Base-by-base conservation (phyloP, 1,140 invertebrate genomes). In the Phymastichus coffea region DNA sequence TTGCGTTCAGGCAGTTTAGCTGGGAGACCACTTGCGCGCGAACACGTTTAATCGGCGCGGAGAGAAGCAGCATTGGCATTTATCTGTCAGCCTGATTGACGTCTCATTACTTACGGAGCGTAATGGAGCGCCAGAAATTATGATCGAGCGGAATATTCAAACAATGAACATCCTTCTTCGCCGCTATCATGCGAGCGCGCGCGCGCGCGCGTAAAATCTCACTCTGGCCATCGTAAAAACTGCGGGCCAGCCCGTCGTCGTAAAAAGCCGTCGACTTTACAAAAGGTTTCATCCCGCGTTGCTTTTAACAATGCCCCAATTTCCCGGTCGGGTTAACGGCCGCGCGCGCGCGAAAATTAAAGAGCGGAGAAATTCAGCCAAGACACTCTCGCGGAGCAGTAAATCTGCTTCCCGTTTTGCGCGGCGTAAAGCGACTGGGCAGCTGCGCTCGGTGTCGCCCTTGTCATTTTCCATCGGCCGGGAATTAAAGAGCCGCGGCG, bases 331-430 rank as follows among this genome's bases (percentile, higher is more conserved):
- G 35, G 35, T 8, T 37, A 48, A 48, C 17, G 46, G 7, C 25
- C 14, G 12, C 25, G 19, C 33, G 12, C 12, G 43, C 12, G 20
- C 35, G 30, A 61, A 61, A 43, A 61, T 48, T 48, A 49, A 61
- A 55, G 35, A 48, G 37, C 44, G 46, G 23, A n/a, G 12, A 19
- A 43, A n/a, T 54, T 54, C 23, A 43, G n/a, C n/a, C n/a, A n/a
- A n/a, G n/a, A n/a, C n/a, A n/a, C n/a, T n/a, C n/a, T n/a, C n/a
- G 17, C 51, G 30, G 28, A 43, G 26, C 15, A 7, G 53, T 55
- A 55, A 55, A 55, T 55, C 53, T 55, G 19, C 41, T 55, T 55
- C 41, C 53, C 35, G 41, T 35, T 55, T 44, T 35, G 40, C 23
- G 6, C 26, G 41, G 10, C 51, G 23, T 15, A 51, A 23, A 37